A percentile compares a stretch with the other conserved stretches of the same genome.
phyloP scores from a whole-genome alignment of 2,797 vertebrate genomes.

The Loriculus beryllinus region DNA sequence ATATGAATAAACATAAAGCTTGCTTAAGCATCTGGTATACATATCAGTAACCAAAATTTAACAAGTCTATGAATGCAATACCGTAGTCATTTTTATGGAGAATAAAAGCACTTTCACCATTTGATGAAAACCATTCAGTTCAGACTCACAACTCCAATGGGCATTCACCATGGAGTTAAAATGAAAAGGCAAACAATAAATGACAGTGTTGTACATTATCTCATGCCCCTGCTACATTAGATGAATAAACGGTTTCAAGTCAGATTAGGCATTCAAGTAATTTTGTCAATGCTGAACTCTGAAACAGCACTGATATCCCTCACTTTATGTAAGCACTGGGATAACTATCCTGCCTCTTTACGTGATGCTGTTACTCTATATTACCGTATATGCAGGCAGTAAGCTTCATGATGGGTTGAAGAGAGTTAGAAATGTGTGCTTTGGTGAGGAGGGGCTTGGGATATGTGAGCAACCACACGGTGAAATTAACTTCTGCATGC shows the following conservation, averaged over 20 bases:
- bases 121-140: neutral
- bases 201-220: neutral
- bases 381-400: neutral
- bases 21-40: neutral
- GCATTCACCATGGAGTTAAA: neutral
- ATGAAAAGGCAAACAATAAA: neutral
- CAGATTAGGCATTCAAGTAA: neutral
- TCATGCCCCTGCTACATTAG: neutral
- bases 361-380: fast-evolving
- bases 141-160: neutral
- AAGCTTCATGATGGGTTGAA: neutral
- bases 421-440: neutral
- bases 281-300: neutral
- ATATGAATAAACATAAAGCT: neutral
- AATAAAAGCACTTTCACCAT: neutral
- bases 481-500: neutral
- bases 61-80: neutral
- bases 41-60: neutral
- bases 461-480: neutral
- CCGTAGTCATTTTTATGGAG: neutral
- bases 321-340: neutral
- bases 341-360: neutral
- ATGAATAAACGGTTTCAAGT: neutral
- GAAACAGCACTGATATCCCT: neutral
- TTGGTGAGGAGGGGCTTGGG: neutral